Evolutionary conservation across 2,888 invertebrate genomes (phyloP).

Genomic region (Spisula solida): DNA sequence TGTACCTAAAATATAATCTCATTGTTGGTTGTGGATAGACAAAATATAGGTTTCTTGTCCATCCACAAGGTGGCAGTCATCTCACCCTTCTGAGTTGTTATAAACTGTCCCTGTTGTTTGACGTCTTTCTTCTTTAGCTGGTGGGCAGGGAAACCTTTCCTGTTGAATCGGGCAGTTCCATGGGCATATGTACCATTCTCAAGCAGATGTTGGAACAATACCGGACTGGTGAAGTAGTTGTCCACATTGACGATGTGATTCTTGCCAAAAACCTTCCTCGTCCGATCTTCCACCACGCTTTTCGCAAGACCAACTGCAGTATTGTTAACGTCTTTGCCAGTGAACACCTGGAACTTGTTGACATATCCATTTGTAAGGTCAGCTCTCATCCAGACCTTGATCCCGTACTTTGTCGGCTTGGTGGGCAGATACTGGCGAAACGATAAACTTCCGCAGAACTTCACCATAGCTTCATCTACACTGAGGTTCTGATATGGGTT

Average conservation of each 20-base stretch:
- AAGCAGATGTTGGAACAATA: constrained; percentile 5
- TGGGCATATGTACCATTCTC: constrained; percentile 29
- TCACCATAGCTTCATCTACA: constrained; percentile 38
- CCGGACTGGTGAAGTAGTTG: constrained; percentile 58
- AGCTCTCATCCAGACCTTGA: constrained; percentile 11
- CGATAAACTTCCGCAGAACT: constrained; percentile 44
- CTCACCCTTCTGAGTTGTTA: not conserved
- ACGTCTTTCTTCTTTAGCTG: not conserved
- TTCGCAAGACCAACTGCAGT: not conserved
- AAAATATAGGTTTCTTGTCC: constrained; percentile 29
- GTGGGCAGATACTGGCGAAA: constrained; percentile 63
- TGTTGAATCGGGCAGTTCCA: constrained; percentile 40
- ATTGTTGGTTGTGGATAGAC: constrained; percentile 6
- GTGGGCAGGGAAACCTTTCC: constrained; percentile 27
- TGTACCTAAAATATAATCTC: too few species aligned
- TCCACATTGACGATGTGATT: constrained; percentile 53
- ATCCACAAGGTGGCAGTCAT: constrained; percentile 7
- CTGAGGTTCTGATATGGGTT: constrained; percentile 24
- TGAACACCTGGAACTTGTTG: not conserved
- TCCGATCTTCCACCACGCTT: not conserved
- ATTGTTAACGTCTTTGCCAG: not conserved
- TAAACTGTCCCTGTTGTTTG: not conserved
- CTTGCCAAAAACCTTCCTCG: not conserved
- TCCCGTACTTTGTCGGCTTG: constrained; percentile 63
- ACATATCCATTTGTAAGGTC: not conserved